Base-by-base conservation (phyloP, 2,888 invertebrate species). In the Sinotaia quadrata region DNA sequence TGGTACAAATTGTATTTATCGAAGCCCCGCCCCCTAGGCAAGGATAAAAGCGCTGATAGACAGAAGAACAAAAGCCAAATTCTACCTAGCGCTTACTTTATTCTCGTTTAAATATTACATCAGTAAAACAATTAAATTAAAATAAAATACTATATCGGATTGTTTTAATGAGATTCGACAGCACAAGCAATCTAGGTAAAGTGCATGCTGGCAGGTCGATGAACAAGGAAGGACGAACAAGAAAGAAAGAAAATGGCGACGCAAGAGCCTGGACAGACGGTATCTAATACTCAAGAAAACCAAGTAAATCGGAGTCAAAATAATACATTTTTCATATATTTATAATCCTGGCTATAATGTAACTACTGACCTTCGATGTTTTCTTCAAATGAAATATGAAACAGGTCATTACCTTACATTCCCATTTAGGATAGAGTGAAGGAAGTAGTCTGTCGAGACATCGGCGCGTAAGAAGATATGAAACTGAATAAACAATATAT, bases 171-270 rank as follows among this genome's bases (percentile, higher is more conserved):
- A n/a, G n/a, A n/a, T n/a, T n/a, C n/a, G n/a, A n/a, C n/a, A n/a
- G n/a, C n/a, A n/a, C n/a, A n/a, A n/a, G n/a, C n/a, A n/a, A n/a
- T n/a, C n/a, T n/a, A n/a, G n/a, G n/a, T n/a, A n/a, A n/a, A n/a
- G n/a, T n/a, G n/a, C n/a, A n/a, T n/a, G n/a, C 47, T 47, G 44
- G n/a, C 44, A n/a, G 65, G 65, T 65, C 65, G 65, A 65, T 65
- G 65, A 65, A 65, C 56, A 31, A 65, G 65, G 65, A 65, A 65
- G 54, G 65, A 65, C 56, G 65, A 65, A 65, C 65, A 65, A 65
- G 65, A 65, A 65, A 56, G 65, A 56, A 65, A 65, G 65, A 65
- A 65, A 65, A 65, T 65, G 65, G 65, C 65, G 65, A 56, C 65
- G 41, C 29, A 36, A 24, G 27, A 24, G 41, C 41, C 56, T 44